These are phyloP conservation scores for Galleria mellonella DNA, from an alignment of 1,140 invertebrate genomes.

Conservation along the genomic window DNA sequence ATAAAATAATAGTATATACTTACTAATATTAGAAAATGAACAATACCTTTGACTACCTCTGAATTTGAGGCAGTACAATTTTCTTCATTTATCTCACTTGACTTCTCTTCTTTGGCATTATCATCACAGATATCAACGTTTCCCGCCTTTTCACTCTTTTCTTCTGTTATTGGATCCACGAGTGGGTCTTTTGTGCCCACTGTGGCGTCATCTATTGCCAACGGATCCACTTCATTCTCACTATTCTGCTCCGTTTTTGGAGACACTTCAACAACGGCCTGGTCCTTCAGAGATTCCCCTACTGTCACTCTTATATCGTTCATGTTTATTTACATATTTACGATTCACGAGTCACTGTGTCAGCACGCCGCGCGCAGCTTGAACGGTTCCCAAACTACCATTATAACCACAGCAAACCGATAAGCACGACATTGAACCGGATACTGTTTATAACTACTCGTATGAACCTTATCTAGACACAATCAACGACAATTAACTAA, in stretches of 20 bases:
- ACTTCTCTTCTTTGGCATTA: constrained; percentile 56
- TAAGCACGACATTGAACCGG: not conserved
- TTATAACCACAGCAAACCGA: constrained; percentile 32
- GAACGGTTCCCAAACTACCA: constrained; percentile 43
- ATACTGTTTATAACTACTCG: too few relatives aligned
- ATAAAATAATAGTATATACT: too few relatives aligned
- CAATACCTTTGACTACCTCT: constrained; percentile 25
- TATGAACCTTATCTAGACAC: too few relatives aligned
- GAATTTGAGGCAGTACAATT: constrained; percentile 13
- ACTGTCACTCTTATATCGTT: constrained; percentile 70
- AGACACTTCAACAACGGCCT: constrained; percentile 28
- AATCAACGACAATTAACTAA: constrained; percentile 6
- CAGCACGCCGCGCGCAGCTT: constrained; percentile 48
- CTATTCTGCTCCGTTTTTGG: constrained; percentile 26
- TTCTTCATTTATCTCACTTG: constrained; percentile 24
- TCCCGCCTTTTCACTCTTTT: constrained; percentile 24
- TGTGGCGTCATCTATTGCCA: constrained; percentile 46
- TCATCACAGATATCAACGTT: constrained; percentile 61
- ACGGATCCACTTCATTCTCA: constrained; percentile 61
- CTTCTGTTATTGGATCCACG: constrained; percentile 27
- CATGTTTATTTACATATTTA: constrained; percentile 74
- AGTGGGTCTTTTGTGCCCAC: constrained; percentile 6
- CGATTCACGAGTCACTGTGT: constrained; percentile 46
- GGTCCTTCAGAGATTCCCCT: constrained; percentile 58
- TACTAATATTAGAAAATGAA: not conserved